phyloP scores from a whole-genome alignment of 2,888 invertebrate species.

The Lordiphosa fenestrarum region DNA sequence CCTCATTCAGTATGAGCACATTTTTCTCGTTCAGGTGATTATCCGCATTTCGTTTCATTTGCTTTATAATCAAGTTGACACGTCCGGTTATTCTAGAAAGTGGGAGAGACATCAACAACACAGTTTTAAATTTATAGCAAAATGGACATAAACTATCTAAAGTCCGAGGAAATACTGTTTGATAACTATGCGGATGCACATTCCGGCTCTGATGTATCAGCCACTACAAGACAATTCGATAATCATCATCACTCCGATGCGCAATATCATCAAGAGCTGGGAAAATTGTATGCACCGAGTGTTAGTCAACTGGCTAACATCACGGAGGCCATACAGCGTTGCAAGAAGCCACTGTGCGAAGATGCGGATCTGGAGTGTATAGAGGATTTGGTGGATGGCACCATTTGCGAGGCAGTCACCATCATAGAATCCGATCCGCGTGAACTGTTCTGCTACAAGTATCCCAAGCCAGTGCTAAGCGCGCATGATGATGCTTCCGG shows the following conservation, averaged over 20 bases:
- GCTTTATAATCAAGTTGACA: slow-evolving; percentile 77
- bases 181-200: too few relatives aligned
- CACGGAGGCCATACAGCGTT: slow-evolving; percentile 16
- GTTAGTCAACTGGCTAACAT: background rate
- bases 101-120: slow-evolving; percentile 1
- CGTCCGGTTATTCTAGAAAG: slow-evolving; percentile 77
- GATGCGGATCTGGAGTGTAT: slow-evolving; percentile 52
- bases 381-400: slow-evolving; percentile 34
- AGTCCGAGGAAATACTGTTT: too few relatives aligned
- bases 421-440: slow-evolving; percentile 57
- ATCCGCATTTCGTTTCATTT: slow-evolving; percentile 77
- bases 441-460: slow-evolving; percentile 60
- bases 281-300: background rate
- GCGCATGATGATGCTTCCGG: background rate
- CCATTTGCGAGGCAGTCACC: slow-evolving; percentile 49
- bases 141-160: background rate
- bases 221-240: background rate
- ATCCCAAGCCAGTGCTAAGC: slow-evolving; percentile 20
- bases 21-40: slow-evolving; percentile 73
- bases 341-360: slow-evolving; percentile 43
- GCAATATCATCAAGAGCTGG: too few relatives aligned
- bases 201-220: background rate
- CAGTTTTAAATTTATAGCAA: background rate
- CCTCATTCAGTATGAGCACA: slow-evolving; percentile 75
- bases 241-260: too few relatives aligned